Evolutionary conservation across 2,797 vertebrate species (phyloP), one percentile per base, ranked within the genome.

Genomic region (Pseudotriccus pelzelni): DNA sequence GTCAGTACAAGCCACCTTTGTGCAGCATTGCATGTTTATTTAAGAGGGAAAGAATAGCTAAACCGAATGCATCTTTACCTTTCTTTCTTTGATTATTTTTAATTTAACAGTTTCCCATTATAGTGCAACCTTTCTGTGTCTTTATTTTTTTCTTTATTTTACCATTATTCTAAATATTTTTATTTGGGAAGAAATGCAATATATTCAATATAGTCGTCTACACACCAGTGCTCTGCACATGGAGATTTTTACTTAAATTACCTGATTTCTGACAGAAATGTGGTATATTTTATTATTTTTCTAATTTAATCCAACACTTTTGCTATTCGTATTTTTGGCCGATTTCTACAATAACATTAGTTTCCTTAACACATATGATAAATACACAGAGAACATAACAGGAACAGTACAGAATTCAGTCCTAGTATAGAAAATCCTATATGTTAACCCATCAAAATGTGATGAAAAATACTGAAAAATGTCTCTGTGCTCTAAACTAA

Each of bases 201-300:
- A 47, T 30, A 46, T 41, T 67, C n/a, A 67, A 39, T n/a, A 22
- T 6, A 67, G 19, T 47, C 20, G 66, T 79, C 32, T n/a, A 70
- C 39, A 66, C 0, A 58, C 0, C 4, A 84, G 3, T 50, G 36
- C 2, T 37, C 18, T 73, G 4, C 12, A n/a, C 4, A 27, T 4
- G 30, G 34, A 60, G 14, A 18, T 70, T 73, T 94, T 66, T 63
- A 34, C 23, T 52, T 62, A 64, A 86, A 81, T 34, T 34, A 52
- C 47, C 14, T 63, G 16, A 82, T 63, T 82, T 84, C 55, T 70
- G 19, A 55, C 49, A 52, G 15, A 68, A 79, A 66, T 21, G 6
- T 23, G 4, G 3, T 7, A 6, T 73, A 34, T 47, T 83, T 67
- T 47, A 44, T 6, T 37, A 12, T 28, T 53, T 56, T 60, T 77